Conservation (phyloP, 2,888 invertebrate genomes). For the Ganaspis brasiliensis region DNA sequence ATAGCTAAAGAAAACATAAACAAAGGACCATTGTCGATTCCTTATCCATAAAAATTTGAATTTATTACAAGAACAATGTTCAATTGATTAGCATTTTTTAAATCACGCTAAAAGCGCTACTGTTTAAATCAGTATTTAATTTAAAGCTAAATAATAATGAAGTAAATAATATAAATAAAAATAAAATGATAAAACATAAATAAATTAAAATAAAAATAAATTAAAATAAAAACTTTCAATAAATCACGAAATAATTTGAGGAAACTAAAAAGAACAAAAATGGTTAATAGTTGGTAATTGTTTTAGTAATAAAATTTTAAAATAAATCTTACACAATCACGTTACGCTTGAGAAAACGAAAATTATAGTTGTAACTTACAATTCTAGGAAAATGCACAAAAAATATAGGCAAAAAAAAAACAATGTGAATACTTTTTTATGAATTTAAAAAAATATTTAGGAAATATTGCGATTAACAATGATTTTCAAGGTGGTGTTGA, state of each 20-base stretch:
- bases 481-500: too few species aligned
- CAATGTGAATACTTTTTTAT: too few species aligned
- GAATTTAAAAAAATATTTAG: neutral
- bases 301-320: neutral
- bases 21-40: neutral
- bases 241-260: neutral
- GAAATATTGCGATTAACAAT: too few species aligned
- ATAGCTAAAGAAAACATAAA: neutral
- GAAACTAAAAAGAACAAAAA: neutral
- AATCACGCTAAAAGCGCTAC: neutral
- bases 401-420: too few species aligned
- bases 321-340: neutral
- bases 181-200: too few species aligned
- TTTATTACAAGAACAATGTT: neutral
- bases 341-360: neutral
- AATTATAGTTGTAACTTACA: too few species aligned
- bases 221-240: too few species aligned
- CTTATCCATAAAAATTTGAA: neutral
- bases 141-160: too few species aligned
- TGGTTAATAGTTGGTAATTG: neutral
- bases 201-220: too few species aligned
- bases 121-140: too few species aligned
- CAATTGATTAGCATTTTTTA: neutral
- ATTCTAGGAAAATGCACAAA: too few species aligned
- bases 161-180: too few species aligned